phyloP scores from a whole-genome alignment of 2,113 vertebrate species.

The Turnix velox region DNA sequence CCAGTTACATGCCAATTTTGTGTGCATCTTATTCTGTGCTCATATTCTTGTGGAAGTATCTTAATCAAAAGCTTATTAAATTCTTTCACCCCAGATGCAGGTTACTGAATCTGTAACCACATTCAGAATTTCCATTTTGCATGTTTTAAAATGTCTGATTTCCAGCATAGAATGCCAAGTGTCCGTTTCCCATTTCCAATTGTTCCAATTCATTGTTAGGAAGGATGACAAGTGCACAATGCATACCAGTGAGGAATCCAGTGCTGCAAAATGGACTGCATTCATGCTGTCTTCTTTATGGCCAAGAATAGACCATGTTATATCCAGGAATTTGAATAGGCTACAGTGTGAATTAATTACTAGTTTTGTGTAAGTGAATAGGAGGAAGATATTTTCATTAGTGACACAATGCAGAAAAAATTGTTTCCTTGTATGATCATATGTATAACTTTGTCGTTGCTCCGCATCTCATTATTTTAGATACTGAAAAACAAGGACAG shows the following conservation, averaged over 20 bases:
- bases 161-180: not conserved
- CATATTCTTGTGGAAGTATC: not conserved
- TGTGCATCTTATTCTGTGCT: not conserved
- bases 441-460: not conserved
- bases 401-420: not conserved
- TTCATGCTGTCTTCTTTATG: not conserved
- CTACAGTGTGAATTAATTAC: not conserved
- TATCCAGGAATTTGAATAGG: not conserved
- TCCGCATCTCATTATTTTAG: not conserved
- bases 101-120: not conserved
- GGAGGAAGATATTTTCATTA: not conserved
- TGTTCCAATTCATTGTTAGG: accelerated
- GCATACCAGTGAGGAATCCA: not conserved
- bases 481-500: not conserved
- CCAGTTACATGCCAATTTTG: not conserved
- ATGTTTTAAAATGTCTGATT: not conserved
- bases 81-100: not conserved
- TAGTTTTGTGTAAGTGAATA: not conserved
- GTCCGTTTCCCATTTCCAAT: not conserved
- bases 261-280: not conserved
- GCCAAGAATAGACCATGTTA: not conserved
- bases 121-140: not conserved
- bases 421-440: not conserved
- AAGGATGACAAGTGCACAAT: not conserved
- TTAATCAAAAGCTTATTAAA: not conserved